Evolutionary conservation across 2,888 invertebrate genomes (phyloP), one percentile per base, ranked within the genome.

Genomic region (Timandra comae): DNA sequence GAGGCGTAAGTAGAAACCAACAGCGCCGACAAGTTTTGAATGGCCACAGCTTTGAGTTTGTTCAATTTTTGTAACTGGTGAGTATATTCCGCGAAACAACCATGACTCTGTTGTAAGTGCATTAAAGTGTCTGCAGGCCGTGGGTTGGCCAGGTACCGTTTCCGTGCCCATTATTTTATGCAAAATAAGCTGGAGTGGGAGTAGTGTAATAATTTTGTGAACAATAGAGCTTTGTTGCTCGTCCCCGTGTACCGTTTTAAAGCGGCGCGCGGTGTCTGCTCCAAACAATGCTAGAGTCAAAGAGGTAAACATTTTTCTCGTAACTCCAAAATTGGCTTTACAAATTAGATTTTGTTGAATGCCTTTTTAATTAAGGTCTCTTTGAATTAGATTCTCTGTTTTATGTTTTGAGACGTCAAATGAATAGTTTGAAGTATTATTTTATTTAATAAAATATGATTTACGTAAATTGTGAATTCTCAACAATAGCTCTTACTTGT

Each of bases 151-250:
- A 68, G 63, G 63, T 66, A 59, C 53, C 46, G 52, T 49, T 62
- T 58, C 52, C 51, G 54, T 36, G 43, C 35, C 63, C 63, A 73
- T 76, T 77, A 76, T 73, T 75, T 73, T 75, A 77, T 75, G 75
- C 67, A 73, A 73, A 79, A 67, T 65, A 69, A 69, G 53, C 68
- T 53, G 48, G 51, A 56, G 52, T 54, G 51, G 38, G 48, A 62
- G 63, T 59, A 58, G 54, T 65, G 64, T 64, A 60, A 70, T 72
- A 75, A 68, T 73, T 76, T 63, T 56, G 50, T 56, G 58, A 69
- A 73, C 72, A 75, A 77, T 66, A 57, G 66, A 49, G 56, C 63
- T 65, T 63, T 61, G 66, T 58, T 59, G 53, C 56, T 55, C 50
- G 44, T 50, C 47, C 41, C 52, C 49, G 43, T 53, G 49, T 53